Evolutionary conservation across 2,797 vertebrate genomes (phyloP), one percentile per base, ranked within the genome.

Genomic region (Luscinia megarhynchos): DNA sequence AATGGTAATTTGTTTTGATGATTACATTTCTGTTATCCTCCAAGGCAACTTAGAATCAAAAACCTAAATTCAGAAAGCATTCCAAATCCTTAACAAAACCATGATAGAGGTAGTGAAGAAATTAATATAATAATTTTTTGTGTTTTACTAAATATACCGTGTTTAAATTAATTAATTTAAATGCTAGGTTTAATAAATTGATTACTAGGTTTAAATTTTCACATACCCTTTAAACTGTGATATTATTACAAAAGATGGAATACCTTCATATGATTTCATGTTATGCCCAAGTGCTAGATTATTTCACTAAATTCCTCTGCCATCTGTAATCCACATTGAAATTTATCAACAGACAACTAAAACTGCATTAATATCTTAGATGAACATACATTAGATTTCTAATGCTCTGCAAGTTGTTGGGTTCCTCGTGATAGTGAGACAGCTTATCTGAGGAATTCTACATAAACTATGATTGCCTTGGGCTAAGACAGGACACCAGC

Each of bases 351-450:
- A 40, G 34, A 17, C 38, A 69, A 66, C 4, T 18, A n/a, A 38
- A 93, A 64, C 3, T 53, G 9, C 18, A 54, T 61, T 27, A 15
- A 34, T 72, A 78, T 54, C 7, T 36, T 57, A 64, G 8, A 12
- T 20, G 1, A 58, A 36, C 11, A 45, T 11, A 50, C 26, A 41
- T 50, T 48, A 57, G 9, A 54, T 69, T 94, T 87, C 29, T 62
- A 29, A 54, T 1, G 1, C 32, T 68, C 29, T 67, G 11, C 1
- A 2, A 10, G 7, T 68, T 48, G 1, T 36, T 68, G 13, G 2
- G 4, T 29, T 88, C 23, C 50, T 58, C 32, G 14, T 16, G 18
- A 19, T 7, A 15, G 21, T 11, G 6, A 11, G 11, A 16, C 34
- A 89, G 9, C 2, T 53, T 50, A 10, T 57, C 21, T 11, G 5